Conservation (phyloP, 1,140 invertebrate species). For the Micrasema minimum region DNA sequence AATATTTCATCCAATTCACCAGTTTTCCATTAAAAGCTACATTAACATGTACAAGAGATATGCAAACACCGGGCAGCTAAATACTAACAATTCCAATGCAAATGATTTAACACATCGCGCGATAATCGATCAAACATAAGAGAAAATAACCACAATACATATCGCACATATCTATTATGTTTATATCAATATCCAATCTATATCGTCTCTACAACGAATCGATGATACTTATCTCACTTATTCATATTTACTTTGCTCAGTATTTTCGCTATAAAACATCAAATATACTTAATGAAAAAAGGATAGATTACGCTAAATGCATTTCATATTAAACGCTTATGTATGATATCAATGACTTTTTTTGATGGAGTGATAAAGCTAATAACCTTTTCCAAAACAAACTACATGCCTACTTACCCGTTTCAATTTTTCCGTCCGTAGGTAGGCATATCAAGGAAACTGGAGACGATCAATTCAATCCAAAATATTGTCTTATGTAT, state of each 20-base stretch:
- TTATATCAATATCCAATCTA: too few species aligned
- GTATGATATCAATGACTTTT: neutral
- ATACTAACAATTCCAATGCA: slow-evolving; percentile 25
- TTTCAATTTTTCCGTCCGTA: too few species aligned
- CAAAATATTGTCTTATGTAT: too few species aligned
- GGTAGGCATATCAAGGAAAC: too few species aligned
- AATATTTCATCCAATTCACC: slow-evolving; percentile 38
- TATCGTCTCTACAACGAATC: slow-evolving; percentile 4
- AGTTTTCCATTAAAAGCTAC: slow-evolving; percentile 39
- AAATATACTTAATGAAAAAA: too few species aligned
- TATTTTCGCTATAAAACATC: too few species aligned
- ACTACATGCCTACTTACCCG: too few species aligned
- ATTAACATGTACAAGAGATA: slow-evolving; percentile 36
- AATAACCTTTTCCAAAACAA: too few species aligned
- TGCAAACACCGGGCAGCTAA: slow-evolving; percentile 28
- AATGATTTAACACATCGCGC: slow-evolving; percentile 36
- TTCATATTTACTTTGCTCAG: too few species aligned
- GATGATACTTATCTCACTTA: slow-evolving; percentile 10
- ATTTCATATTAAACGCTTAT: neutral
- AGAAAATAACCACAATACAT: too few species aligned
- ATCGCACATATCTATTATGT: too few species aligned
- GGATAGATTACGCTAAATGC: neutral
- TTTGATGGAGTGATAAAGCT: neutral
- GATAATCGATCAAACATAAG: slow-evolving; percentile 35
- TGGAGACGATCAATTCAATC: too few species aligned